Conservation (phyloP, 1,140 invertebrate genomes). For the Cydia splendana region DNA sequence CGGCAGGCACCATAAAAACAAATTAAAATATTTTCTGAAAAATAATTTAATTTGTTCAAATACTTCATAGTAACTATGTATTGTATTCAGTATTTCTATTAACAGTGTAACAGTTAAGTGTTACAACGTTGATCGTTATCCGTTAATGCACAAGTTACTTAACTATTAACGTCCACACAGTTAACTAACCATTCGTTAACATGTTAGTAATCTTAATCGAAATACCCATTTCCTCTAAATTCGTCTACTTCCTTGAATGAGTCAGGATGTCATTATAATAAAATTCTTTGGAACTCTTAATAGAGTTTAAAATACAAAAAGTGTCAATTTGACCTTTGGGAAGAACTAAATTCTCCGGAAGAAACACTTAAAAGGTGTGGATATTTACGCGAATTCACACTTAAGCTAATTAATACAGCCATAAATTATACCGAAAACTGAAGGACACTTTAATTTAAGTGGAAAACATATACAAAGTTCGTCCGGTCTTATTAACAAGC, state of each 20-base stretch:
- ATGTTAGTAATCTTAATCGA: neutral
- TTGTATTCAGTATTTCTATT: too few species aligned
- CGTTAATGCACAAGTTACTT: too few species aligned
- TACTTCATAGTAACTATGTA: too few species aligned
- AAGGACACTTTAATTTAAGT: neutral
- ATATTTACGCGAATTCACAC: slow-evolving; percentile 40
- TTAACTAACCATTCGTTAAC: neutral
- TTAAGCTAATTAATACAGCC: slow-evolving; percentile 34
- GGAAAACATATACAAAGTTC: neutral
- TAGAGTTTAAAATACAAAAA: neutral
- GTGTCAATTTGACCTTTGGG: neutral
- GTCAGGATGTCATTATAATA: neutral
- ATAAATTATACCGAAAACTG: slow-evolving; percentile 35
- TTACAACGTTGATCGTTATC: too few species aligned
- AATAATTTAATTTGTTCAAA: too few species aligned
- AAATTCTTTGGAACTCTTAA: neutral
- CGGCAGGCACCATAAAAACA: too few species aligned
- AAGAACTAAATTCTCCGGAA: slow-evolving; percentile 37
- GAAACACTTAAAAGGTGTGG: slow-evolving; percentile 53
- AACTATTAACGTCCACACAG: too few species aligned
- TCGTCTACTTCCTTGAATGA: neutral
- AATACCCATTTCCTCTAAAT: neutral
- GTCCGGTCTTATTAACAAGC: too few species aligned
- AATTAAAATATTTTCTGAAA: too few species aligned
- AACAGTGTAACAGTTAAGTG: too few species aligned